Conservation (phyloP, 2,797 vertebrate species). For the Microctenopoma lineatum region DNA sequence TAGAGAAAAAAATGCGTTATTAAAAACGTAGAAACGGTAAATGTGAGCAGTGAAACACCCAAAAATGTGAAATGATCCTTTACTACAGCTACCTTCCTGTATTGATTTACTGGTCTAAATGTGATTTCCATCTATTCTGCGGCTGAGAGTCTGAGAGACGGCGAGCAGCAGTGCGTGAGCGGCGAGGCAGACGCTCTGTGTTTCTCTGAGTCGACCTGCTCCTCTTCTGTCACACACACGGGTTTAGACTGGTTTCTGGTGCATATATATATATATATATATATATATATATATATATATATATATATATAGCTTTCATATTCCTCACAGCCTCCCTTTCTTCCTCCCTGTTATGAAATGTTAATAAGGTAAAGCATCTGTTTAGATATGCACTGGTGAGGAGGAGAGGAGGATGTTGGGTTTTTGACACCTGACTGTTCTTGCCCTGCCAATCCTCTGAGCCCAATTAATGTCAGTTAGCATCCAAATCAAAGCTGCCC, state of each 20-base stretch:
- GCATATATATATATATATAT: conserved; percentile 66
- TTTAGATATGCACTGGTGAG: conserved; percentile 40
- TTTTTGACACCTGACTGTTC: conserved; percentile 45
- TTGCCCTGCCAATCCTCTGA: conserved; percentile 24
- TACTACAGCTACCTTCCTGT: too few species aligned
- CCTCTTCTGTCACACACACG: conserved; percentile 36
- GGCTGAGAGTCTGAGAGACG: conserved; percentile 15
- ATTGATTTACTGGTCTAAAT: conserved; percentile 37
- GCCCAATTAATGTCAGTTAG: conserved; percentile 61
- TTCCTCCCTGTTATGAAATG: conserved; percentile 55
- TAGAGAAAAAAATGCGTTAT: too few species aligned
- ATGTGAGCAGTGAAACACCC: too few species aligned
- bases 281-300: conserved; percentile 58
- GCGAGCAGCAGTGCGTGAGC: conserved; percentile 8
- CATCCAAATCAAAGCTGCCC: conserved; percentile 5
- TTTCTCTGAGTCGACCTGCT: conserved; percentile 53
- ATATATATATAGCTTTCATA: conserved; percentile 67
- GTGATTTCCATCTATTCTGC: conserved; percentile 28
- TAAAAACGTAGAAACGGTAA: too few species aligned
- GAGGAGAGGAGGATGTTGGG: conserved; percentile 20
- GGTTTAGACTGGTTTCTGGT: conserved; percentile 41
- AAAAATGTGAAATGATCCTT: too few species aligned
- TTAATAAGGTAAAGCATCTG: conserved; percentile 60
- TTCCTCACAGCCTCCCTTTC: conserved; percentile 30
- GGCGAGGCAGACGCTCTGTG: conserved; percentile 33